Percentiles rank a stretch among this genome's conserved stretches.
Evolutionary conservation across 2,888 invertebrate genomes (phyloP).

Genomic region (Zhuqinia jingwanae): DNA sequence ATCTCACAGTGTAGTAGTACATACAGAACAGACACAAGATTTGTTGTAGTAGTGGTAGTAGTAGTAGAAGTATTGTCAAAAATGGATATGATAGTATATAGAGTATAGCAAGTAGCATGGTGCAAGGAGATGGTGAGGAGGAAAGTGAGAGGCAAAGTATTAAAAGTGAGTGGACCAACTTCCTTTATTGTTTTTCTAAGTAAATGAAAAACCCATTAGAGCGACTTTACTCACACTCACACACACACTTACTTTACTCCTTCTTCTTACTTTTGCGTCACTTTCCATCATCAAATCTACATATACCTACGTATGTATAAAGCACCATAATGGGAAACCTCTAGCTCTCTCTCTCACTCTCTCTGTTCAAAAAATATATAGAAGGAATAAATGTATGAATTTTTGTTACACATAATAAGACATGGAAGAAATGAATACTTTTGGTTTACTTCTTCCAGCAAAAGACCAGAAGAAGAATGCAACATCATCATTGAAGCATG

Average conservation of each 20-base stretch:
- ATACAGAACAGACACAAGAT: slow-evolving; percentile 8
- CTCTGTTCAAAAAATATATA: background rate
- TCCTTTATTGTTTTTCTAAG: slow-evolving; percentile 69
- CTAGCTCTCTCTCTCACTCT: background rate
- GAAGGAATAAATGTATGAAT: background rate
- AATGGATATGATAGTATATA: background rate
- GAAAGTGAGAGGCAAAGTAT: slow-evolving; percentile 56
- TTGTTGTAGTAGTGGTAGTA: too few relatives aligned
- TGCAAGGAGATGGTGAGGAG: background rate
- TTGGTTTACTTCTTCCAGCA: slow-evolving; percentile 5
- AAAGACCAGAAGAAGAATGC: slow-evolving; percentile 19
- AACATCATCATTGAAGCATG: slow-evolving; percentile 37
- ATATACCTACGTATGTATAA: background rate
- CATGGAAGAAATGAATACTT: slow-evolving; percentile 34
- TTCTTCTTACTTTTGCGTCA: slow-evolving; percentile 47
- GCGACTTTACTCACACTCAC: slow-evolving; percentile 55
- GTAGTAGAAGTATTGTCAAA: slow-evolving; percentile 39
- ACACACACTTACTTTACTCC: slow-evolving; percentile 41
- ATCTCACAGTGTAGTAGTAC: slow-evolving; percentile 17
- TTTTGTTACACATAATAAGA: slow-evolving; percentile 46
- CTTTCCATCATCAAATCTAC: slow-evolving; percentile 42
- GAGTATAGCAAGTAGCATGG: too few relatives aligned
- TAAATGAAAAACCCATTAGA: slow-evolving; percentile 69
- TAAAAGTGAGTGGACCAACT: slow-evolving; percentile 63
- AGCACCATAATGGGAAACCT: background rate